Percentiles rank a stretch among this genome's conserved stretches.
Conservation (phyloP, 2,797 vertebrate genomes). For the Chaetophractus vellerosus region DNA sequence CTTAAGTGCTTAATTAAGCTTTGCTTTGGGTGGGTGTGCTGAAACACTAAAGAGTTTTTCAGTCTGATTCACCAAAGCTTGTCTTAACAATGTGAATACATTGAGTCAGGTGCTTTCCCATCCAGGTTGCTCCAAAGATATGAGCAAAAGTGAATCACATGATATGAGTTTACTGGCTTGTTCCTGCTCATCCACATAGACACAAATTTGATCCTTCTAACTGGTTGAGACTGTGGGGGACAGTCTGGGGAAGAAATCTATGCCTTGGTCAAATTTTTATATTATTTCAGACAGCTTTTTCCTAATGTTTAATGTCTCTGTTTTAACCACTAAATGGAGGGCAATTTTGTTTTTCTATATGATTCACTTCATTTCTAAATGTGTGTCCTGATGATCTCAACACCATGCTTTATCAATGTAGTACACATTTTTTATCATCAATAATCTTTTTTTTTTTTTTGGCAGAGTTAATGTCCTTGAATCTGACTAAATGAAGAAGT, state of each 20-base stretch:
- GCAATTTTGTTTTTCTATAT: not conserved
- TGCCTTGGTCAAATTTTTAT: not conserved
- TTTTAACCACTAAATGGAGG: constrained; percentile 44
- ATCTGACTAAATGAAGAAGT: constrained; percentile 31
- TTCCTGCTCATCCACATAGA: not conserved
- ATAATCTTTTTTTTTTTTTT: constrained; percentile 67
- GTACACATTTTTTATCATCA: constrained; percentile 39
- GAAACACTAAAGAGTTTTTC: not conserved
- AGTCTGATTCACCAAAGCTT: not conserved
- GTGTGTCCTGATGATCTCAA: not conserved
- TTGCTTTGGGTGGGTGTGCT: not conserved
- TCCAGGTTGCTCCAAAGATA: not conserved
- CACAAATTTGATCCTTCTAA: not conserved
- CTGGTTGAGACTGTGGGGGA: not conserved
- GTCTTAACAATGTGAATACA: not conserved
- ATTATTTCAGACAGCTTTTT: constrained; percentile 33
- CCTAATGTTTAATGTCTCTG: constrained; percentile 13
- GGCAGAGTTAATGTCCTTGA: constrained; percentile 43
- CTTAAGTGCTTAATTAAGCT: constrained; percentile 14
- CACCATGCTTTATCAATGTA: constrained; percentile 36
- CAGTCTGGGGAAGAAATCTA: not conserved
- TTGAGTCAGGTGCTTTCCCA: not conserved
- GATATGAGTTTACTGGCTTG: not conserved
- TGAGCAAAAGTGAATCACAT: not conserved
- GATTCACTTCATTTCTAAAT: constrained; percentile 45